Percentiles rank a stretch among this genome's conserved stretches.
phyloP scores from a whole-genome alignment of 2,888 invertebrate species.

The Drosophila anomalipes region DNA sequence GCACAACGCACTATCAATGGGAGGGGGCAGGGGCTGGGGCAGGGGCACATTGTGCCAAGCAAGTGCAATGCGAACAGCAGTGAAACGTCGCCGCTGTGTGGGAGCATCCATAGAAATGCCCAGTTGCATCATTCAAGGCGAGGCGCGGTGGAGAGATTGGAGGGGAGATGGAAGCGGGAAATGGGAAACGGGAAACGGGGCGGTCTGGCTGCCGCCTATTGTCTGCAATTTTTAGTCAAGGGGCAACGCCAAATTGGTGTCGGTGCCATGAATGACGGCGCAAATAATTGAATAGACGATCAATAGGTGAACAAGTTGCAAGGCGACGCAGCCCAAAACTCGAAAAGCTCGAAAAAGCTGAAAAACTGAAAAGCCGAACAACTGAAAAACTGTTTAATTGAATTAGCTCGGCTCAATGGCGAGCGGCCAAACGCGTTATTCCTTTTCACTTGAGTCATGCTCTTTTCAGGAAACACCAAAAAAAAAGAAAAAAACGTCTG shows the following conservation, averaged over 20 bases:
- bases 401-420: slow-evolving; percentile 58
- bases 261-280: slow-evolving; percentile 57
- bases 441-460: not conserved
- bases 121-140: slow-evolving; percentile 62
- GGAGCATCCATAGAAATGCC: slow-evolving; percentile 75
- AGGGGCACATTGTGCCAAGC: slow-evolving; percentile 47
- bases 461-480: not conserved
- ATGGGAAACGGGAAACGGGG: not conserved
- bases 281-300: slow-evolving; percentile 75
- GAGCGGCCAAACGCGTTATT: slow-evolving; percentile 4
- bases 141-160: not conserved
- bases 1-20: slow-evolving; percentile 61
- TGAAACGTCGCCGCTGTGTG: slow-evolving; percentile 34
- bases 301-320: slow-evolving; percentile 72
- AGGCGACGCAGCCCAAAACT: slow-evolving; percentile 9
- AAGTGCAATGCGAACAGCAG: slow-evolving; percentile 49
- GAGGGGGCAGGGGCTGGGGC: not conserved
- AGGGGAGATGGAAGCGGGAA: not conserved
- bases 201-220: slow-evolving; percentile 54
- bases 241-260: slow-evolving; percentile 46
- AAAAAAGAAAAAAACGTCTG: not conserved
- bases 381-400: slow-evolving; percentile 56
- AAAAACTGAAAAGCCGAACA: slow-evolving; percentile 6
- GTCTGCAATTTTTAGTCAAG: slow-evolving; percentile 44
- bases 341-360: slow-evolving; percentile 29